Evolutionary conservation across 2,113 vertebrate genomes (phyloP).

Genomic region (Megaceryle maxima): DNA sequence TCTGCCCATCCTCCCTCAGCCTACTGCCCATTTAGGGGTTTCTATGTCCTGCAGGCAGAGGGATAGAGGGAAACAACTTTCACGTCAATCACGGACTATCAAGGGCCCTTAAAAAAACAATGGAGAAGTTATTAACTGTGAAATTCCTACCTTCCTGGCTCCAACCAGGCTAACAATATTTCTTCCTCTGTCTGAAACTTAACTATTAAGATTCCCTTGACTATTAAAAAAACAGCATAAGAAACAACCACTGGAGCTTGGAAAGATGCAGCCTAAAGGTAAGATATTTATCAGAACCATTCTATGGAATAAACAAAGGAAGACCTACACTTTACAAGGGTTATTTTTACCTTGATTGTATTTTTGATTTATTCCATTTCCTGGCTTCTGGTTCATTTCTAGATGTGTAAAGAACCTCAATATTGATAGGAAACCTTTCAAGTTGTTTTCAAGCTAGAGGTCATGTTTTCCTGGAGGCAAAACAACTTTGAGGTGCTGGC

Average conservation of each 20-base stretch:
- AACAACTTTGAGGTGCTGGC: not conserved
- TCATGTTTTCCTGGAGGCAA: not conserved
- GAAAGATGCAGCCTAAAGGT: not conserved
- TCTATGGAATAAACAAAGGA: not conserved
- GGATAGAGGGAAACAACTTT: constrained; percentile 2
- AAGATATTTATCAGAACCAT: not conserved
- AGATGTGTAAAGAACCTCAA: not conserved
- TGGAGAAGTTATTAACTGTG: constrained; percentile 53
- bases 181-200: constrained; percentile 52
- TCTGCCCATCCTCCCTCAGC: not conserved
- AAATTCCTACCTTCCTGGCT: constrained; percentile 64
- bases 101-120: constrained; percentile 52
- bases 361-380: not conserved
- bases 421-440: not conserved
- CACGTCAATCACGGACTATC: constrained; percentile 28
- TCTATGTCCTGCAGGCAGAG: not conserved
- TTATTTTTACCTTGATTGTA: not conserved
- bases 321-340: not conserved
- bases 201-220: constrained; percentile 12
- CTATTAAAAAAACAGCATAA: not conserved
- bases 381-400: not conserved
- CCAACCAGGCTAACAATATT: constrained; percentile 54
- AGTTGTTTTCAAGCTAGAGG: not conserved
- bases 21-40: not conserved
- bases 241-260: not conserved